Evolutionary conservation across 2,797 vertebrate species (phyloP).

Genomic region (Thripadectes ignobilis): DNA sequence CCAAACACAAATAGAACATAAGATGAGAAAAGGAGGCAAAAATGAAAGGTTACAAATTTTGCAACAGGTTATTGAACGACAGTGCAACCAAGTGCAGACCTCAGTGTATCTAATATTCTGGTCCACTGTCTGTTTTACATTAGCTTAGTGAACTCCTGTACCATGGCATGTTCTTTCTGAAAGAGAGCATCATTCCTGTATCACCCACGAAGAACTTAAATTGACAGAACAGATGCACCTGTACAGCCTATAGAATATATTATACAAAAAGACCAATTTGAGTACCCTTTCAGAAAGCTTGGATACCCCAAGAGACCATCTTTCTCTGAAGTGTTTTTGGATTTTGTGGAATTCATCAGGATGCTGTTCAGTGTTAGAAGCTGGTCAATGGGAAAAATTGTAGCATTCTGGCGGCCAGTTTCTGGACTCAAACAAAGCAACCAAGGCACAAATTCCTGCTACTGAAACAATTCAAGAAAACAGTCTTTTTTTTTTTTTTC

Average conservation of each 20-base stretch:
- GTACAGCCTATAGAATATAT: too few relatives aligned
- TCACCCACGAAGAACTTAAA: neutral
- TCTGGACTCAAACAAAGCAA: neutral
- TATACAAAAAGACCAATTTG: neutral
- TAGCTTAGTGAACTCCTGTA: neutral
- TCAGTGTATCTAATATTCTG: neutral
- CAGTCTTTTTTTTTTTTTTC: neutral
- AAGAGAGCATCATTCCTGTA: neutral
- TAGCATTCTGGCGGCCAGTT: neutral
- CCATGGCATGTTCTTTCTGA: neutral
- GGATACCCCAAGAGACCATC: neutral
- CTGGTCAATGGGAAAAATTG: neutral
- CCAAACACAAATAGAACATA: neutral
- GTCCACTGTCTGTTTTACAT: neutral
- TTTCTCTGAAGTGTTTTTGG: rapidly evolving
- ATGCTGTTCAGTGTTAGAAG: neutral
- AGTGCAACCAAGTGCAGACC: neutral
- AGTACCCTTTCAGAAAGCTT: neutral
- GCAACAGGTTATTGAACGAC: neutral
- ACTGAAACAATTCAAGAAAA: neutral
- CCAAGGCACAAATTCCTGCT: neutral
- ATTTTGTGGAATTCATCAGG: neutral
- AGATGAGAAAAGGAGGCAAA: neutral
- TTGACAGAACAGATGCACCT: neutral
- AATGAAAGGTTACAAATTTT: neutral